Conservation (phyloP, 2,113 vertebrate genomes). For the Carassius gibelio region DNA sequence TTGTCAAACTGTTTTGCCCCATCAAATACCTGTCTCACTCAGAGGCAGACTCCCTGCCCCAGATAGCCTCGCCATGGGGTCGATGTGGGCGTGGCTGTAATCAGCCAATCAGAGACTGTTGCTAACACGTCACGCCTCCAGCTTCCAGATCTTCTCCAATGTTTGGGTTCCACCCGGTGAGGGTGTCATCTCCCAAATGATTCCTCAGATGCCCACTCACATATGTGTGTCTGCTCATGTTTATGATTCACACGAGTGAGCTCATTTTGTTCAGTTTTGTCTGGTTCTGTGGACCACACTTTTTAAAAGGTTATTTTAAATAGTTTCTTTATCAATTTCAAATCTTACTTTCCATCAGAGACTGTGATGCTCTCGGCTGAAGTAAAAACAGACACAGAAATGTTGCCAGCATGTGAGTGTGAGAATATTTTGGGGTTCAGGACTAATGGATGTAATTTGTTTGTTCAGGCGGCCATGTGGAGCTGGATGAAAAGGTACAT, state of each 20-base stretch:
- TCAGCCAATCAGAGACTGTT: conserved; percentile 76
- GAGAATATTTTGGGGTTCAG: not conserved
- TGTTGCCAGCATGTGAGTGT: not conserved
- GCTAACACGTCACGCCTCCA: conserved; percentile 75
- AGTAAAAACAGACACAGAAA: not conserved
- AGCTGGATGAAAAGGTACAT: conserved; percentile 80
- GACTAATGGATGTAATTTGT: not conserved
- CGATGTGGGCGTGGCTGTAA: conserved; percentile 79
- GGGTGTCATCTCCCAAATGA: not conserved
- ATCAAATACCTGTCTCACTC: conserved; percentile 74
- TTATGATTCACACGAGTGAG: not conserved
- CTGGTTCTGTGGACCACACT: not conserved
- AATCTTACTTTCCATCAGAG: not conserved
- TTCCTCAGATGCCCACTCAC: not conserved
- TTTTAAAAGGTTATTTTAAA: not conserved
- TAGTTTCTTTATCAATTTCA: not conserved
- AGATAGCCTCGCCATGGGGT: conserved; percentile 69
- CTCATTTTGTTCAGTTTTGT: not conserved
- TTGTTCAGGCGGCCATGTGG: conserved; percentile 80
- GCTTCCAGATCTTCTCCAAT: conserved; percentile 77
- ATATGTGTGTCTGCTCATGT: not conserved
- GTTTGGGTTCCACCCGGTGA: conserved; percentile 88
- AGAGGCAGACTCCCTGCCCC: conserved; percentile 61
- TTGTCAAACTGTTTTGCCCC: conserved; percentile 73
- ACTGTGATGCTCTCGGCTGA: not conserved